Evolutionary conservation across 1,140 invertebrate genomes (phyloP).

Genomic region (Drosophila funebris): DNA sequence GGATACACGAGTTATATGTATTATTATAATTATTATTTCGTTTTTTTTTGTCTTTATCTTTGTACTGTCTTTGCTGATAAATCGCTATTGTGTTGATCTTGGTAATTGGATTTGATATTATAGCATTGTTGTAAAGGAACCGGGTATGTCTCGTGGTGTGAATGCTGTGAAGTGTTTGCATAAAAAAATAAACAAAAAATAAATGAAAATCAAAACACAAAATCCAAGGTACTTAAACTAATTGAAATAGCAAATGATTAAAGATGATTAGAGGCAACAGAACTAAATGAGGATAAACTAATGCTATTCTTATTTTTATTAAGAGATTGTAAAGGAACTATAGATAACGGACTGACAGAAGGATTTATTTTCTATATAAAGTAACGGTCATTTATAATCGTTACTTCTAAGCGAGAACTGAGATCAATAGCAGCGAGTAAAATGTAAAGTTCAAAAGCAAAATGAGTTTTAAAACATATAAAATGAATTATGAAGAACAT

Average conservation of each 20-base stretch:
- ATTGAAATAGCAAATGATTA: not conserved
- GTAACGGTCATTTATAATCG: not conserved
- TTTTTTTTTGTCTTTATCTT: slow-evolving; percentile 61
- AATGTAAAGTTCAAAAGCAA: not conserved
- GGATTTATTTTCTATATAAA: not conserved
- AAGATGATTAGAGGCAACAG: not conserved
- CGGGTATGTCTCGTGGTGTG: slow-evolving; percentile 79
- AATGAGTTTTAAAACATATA: not conserved
- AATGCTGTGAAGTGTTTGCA: slow-evolving; percentile 79
- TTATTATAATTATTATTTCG: not conserved
- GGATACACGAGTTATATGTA: slow-evolving; percentile 17
- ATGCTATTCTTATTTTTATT: not conserved
- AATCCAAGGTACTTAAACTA: slow-evolving; percentile 28
- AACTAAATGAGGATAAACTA: not conserved
- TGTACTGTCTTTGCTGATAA: slow-evolving; percentile 62
- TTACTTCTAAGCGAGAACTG: not conserved
- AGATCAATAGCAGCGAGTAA: not conserved
- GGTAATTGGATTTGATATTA: slow-evolving; percentile 61
- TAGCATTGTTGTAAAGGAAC: slow-evolving; percentile 81
- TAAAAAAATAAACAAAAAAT: slow-evolving; percentile 57
- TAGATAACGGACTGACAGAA: not conserved
- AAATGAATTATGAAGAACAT: slow-evolving; percentile 6
- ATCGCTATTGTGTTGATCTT: slow-evolving; percentile 63
- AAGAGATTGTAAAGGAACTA: not conserved
- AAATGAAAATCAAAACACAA: slow-evolving; percentile 33